Evolutionary conservation across 2,797 vertebrate genomes (phyloP).

Genomic region (Pseudochaenichthys georgianus): DNA sequence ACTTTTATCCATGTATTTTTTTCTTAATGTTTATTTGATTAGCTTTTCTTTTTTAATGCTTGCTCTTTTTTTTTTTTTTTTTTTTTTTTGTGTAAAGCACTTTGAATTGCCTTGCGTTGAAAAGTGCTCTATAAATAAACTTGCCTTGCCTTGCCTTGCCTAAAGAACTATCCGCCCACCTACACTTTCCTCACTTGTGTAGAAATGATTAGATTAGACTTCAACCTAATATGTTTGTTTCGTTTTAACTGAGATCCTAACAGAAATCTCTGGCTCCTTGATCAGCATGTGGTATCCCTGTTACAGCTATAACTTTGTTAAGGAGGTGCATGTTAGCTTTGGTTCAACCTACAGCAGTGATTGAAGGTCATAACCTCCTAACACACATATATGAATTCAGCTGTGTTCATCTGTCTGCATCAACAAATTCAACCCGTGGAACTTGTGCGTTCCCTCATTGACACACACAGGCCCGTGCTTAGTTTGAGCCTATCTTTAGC

Average conservation of each 20-base stretch:
- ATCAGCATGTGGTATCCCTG: background rate
- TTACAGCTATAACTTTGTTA: fast-evolving
- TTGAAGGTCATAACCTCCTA: background rate
- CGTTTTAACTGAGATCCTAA: background rate
- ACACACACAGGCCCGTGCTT: conserved; percentile 28
- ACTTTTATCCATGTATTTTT: too few species aligned
- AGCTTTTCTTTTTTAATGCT: too few species aligned
- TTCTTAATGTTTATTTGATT: too few species aligned
- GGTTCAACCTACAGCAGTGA: background rate
- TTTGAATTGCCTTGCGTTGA: too few species aligned
- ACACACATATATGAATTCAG: background rate
- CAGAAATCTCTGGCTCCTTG: background rate
- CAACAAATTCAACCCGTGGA: background rate
- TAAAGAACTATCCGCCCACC: background rate
- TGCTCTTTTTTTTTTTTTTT: too few species aligned
- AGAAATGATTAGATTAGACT: background rate
- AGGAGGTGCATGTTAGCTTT: background rate
- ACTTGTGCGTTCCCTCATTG: background rate
- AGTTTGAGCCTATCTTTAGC: conserved; percentile 50
- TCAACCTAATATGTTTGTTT: background rate
- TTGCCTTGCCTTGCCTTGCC: too few species aligned
- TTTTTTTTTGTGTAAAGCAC: too few species aligned
- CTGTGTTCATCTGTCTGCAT: conserved; percentile 3
- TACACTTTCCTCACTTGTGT: background rate
- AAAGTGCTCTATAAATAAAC: too few species aligned